Evolutionary conservation across 1,140 invertebrate genomes (phyloP).

Genomic region (Phocides pigmalion): DNA sequence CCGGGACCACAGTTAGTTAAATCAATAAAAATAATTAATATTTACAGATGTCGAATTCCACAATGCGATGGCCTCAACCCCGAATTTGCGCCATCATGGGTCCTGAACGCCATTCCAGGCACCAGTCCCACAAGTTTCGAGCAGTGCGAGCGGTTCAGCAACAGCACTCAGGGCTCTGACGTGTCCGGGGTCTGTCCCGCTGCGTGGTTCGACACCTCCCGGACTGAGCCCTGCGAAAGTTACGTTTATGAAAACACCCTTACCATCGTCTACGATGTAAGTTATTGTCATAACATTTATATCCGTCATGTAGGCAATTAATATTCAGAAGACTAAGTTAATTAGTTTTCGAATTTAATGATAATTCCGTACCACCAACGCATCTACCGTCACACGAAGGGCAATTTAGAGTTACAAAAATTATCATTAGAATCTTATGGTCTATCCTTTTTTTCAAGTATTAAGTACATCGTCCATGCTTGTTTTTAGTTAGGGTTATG

Average conservation of each 20-base stretch:
- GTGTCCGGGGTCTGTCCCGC: slow-evolving; percentile 53
- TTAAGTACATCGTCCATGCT: too few relatives aligned
- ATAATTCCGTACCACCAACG: too few relatives aligned
- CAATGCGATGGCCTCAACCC: slow-evolving; percentile 64
- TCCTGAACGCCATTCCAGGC: slow-evolving; percentile 63
- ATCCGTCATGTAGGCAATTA: too few relatives aligned
- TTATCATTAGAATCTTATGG: too few relatives aligned
- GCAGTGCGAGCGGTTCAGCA: slow-evolving; percentile 57
- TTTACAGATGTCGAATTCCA: slow-evolving; percentile 32
- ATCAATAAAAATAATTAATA: neutral
- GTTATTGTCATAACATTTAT: too few relatives aligned
- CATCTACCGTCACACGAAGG: too few relatives aligned
- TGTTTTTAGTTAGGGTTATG: too few relatives aligned
- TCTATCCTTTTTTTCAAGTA: too few relatives aligned
- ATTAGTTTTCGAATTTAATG: too few relatives aligned
- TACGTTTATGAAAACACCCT: slow-evolving; percentile 67
- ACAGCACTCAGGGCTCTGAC: slow-evolving; percentile 36
- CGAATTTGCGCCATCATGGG: slow-evolving; percentile 60
- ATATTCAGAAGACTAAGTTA: too few relatives aligned
- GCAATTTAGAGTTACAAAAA: too few relatives aligned
- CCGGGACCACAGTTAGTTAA: neutral
- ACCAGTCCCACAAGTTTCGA: slow-evolving; percentile 51
- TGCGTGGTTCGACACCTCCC: slow-evolving; percentile 54
- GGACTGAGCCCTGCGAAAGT: slow-evolving; percentile 53
- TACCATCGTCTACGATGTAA: slow-evolving; percentile 76